Evolutionary conservation across 53 echinoderm and acorn worm species (phyloP).

Genomic region (Temnopleurus reevesii): DNA sequence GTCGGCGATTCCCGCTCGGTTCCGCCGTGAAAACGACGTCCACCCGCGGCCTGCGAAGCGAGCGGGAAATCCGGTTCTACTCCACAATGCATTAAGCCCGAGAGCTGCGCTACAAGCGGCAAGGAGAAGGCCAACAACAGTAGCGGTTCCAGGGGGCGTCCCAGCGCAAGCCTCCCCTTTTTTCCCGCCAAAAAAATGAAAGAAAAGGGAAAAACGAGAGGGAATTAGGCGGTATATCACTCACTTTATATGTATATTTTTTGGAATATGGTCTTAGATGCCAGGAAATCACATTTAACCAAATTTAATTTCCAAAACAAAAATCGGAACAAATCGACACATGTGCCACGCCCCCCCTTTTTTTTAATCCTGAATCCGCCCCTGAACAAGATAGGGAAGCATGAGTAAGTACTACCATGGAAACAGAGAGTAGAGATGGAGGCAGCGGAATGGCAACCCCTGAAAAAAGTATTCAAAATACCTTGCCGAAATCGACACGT

Average conservation of each 20-base stretch:
- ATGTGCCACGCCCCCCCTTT: no score
- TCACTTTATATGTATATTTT: no score
- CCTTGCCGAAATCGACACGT: conserved; percentile 7
- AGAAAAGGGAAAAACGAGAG: no score
- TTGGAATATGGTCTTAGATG: no score
- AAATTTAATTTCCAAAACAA: no score
- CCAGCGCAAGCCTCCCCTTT: neutral
- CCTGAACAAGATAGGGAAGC: no score
- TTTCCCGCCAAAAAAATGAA: no score
- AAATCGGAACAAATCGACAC: no score
- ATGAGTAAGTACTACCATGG: neutral
- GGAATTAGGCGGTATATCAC: no score
- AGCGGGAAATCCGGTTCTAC: conserved; percentile 57
- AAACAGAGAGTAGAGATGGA: neutral
- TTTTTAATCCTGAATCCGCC: no score
- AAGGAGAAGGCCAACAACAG: neutral
- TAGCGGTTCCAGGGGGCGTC: neutral
- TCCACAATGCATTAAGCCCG: conserved; percentile 60
- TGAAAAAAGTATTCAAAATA: conserved; percentile 7
- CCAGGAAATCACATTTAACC: no score
- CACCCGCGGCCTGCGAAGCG: conserved; percentile 41
- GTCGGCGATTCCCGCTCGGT: conserved; percentile 56
- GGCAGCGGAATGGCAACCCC: neutral
- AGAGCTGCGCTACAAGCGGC: conserved; percentile 50
- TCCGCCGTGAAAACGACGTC: conserved; percentile 26